Percentiles rank a stretch among this genome's conserved stretches.
phyloP scores from a whole-genome alignment of 2,797 vertebrate genomes.

The Todus mexicanus region DNA sequence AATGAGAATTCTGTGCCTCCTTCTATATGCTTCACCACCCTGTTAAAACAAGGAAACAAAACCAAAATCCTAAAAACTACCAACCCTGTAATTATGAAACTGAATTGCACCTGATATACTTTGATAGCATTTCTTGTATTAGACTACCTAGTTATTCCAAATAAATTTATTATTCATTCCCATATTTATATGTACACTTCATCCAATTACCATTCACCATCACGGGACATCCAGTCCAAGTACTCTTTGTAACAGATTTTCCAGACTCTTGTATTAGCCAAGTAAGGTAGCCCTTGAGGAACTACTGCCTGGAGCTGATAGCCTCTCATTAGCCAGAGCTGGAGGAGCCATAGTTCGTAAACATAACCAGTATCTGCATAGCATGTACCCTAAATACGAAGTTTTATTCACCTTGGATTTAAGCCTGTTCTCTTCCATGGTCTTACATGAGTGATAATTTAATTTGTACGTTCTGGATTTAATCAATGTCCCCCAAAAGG shows the following conservation, averaged over 20 bases:
- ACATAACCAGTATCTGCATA: background rate
- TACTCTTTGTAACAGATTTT: rapidly evolving
- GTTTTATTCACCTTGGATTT: background rate
- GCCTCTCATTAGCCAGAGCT: background rate
- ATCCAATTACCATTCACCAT: background rate
- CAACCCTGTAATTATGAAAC: background rate
- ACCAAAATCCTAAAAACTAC: background rate
- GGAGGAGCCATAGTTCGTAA: background rate
- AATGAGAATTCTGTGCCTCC: background rate
- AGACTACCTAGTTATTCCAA: background rate
- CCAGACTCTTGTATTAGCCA: background rate
- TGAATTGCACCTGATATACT: background rate
- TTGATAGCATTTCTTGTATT: background rate
- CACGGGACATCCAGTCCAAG: background rate
- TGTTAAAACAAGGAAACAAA: background rate
- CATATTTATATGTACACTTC: background rate
- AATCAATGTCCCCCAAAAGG: background rate
- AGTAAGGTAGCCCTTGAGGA: background rate
- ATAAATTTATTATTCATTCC: background rate
- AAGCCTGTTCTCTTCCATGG: background rate
- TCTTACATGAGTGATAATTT: background rate
- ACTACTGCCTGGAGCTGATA: background rate
- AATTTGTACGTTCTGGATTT: background rate
- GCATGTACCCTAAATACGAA: background rate
- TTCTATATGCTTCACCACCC: background rate